These are phyloP conservation scores for Microcebus lehilahytsara DNA, from an alignment of 2,113 vertebrate species.

Conservation along the genomic window DNA sequence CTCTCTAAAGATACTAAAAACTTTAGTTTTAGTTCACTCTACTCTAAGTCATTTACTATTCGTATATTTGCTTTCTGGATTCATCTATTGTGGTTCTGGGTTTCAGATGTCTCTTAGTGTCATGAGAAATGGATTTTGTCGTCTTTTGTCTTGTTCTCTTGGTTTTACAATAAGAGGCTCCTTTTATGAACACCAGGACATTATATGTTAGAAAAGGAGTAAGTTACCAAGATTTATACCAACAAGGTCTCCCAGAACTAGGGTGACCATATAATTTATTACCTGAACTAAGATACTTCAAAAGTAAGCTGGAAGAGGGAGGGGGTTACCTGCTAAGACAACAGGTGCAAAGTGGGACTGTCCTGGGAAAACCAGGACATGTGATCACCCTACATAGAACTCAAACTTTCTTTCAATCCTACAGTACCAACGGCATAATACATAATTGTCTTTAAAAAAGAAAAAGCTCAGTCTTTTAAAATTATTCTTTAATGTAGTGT, in stretches of 20 bases:
- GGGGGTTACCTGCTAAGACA: not conserved
- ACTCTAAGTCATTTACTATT: not conserved
- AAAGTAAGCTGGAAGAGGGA: not conserved
- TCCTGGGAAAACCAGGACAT: not conserved
- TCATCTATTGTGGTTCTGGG: not conserved
- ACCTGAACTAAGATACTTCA: not conserved
- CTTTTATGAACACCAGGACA: not conserved
- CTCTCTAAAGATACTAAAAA: not conserved
- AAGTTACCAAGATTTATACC: not conserved
- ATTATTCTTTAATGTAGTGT: not conserved
- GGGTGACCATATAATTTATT: not conserved
- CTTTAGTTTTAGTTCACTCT: not conserved
- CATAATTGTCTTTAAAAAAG: not conserved
- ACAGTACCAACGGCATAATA: not conserved
- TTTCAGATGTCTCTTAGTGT: not conserved
- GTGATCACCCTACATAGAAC: not conserved
- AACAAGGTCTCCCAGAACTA: not conserved
- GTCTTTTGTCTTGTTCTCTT: not conserved
- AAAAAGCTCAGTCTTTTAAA: not conserved
- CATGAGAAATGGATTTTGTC: not conserved
- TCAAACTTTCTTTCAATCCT: not conserved
- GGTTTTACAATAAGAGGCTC: not conserved
- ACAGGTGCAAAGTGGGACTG: not conserved
- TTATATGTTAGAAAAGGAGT: not conserved
- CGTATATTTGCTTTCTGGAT: not conserved